These are phyloP conservation scores for Thecocarcelia acutangulata DNA, from an alignment of 2,888 invertebrate genomes.

Conservation along the genomic window DNA sequence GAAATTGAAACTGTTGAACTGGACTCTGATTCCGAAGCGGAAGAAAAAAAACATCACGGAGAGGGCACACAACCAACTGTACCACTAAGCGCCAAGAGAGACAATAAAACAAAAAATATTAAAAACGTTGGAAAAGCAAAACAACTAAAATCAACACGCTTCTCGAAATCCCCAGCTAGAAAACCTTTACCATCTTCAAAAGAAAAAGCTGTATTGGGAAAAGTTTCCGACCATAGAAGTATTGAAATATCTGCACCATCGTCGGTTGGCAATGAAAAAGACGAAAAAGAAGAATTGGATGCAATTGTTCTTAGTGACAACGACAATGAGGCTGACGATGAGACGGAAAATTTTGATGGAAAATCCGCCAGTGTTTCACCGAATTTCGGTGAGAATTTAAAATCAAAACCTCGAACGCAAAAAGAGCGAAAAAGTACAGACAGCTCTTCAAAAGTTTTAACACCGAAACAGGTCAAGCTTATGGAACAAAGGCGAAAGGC, in stretches of 20 bases:
- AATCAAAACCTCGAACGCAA: conserved; percentile 1
- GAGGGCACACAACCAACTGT: conserved; percentile 5
- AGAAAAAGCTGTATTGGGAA: neutral
- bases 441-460: conserved; percentile 70
- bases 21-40: conserved; percentile 42
- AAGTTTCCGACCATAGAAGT: neutral
- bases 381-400: conserved; percentile 30
- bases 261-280: conserved; percentile 27
- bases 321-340: conserved; percentile 54
- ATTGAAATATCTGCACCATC: conserved; percentile 33
- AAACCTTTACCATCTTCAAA: neutral
- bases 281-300: conserved; percentile 16
- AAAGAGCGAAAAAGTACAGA: conserved; percentile 12
- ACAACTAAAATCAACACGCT: neutral
- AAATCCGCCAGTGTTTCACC: conserved; percentile 30
- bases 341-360: conserved; percentile 38
- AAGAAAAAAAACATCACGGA: conserved; percentile 7
- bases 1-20: conserved; percentile 28
- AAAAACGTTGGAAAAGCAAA: neutral
- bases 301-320: conserved; percentile 39
- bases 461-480: conserved; percentile 76
- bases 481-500: conserved; percentile 76
- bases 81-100: neutral
- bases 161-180: neutral
- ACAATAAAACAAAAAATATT: neutral